Evolutionary conservation across 2,888 invertebrate genomes (phyloP), one percentile per base, ranked within the genome.

Genomic region (Galerucella nymphaeae): DNA sequence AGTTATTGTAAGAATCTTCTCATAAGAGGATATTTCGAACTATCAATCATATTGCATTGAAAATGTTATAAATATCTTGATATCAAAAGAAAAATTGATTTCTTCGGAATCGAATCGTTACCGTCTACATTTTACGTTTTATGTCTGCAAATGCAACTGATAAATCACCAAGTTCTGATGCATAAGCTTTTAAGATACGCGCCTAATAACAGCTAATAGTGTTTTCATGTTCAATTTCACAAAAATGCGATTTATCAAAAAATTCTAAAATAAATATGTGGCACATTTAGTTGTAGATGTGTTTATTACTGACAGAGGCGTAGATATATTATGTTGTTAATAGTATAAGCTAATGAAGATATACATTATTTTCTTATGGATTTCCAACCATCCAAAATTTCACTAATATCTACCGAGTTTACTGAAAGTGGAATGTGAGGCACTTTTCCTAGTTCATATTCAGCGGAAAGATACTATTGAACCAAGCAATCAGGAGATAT

Each of bases 161-260:
- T 70, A 70, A 70, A 70, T 70, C 70, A 70, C 63, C 23, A 50
- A 41, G 53, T n/a, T 63, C 63, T 64, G 63, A 70, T 70, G 70
- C 70, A 70, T 55, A 55, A 63, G 70, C 70, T 70, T 70, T 70
- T 70, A 66, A 69, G 72, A 75, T 72, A 70, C 59, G 50, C 55
- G 50, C 70, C 61, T 72, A 74, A 73, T 72, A 74, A 72, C 69
- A 73, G 68, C 73, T 78, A 80, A 79, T 75, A 80, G 76, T 74
- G 63, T 79, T 78, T 79, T 74, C 77, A 71, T 78, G 77, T 79
- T 76, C 73, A 67, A 75, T 73, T 76, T 66, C 64, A 76, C 74
- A 76, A 77, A 77, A 72, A 74, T 74, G 73, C 72, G 70, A 77
- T 77, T 77, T 77, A 78, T 76, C 78, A 77, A 76, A 71, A 77